Evolutionary conservation across 2,888 invertebrate genomes (phyloP), one percentile per base, ranked within the genome.

Genomic region (Lamellibrachia satsuma): DNA sequence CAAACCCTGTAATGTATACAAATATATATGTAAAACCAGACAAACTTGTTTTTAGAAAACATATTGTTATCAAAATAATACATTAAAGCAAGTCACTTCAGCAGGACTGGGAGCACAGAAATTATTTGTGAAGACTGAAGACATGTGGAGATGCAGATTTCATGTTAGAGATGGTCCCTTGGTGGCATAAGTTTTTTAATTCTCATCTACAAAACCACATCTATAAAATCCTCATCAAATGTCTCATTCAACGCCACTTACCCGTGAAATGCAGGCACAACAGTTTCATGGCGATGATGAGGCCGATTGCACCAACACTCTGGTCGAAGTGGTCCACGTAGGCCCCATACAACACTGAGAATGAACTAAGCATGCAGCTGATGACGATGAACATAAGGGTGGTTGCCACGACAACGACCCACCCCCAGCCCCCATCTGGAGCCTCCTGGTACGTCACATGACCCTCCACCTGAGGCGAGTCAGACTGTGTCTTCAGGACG

Each of bases 401-500:
- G n/a, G 93, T 91, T 11, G 93, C 93, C 15, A 93, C 57, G 27
- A 94, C 92, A 9, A 94, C 92, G 90, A 94, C 93, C 94, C 94
- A 94, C 11, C 94, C 93, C 94, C 94, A 94, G 22, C 93, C 93
- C 27, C 93, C 93, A 90, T 94, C 93, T 27, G 93, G 92, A 9
- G 93, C 93, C 75, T 15, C 75, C 75, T 75, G 22, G 75, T 22
- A n/a, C 6, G 75, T 22, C 6, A n/a, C 6, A 75, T 22, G 75
- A 6, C n/a, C 22, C 75, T 75, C 75, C 22, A 22, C 22, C n/a
- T 75, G 75, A 75, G n/a, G n/a, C 22, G 75, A 75, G 75, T 75
- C 75, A 6, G 75, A 75, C 75, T 15, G 75, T 15, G 75, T 75
- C n/a, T 75, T 75, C 75, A 2, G 75, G 22, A 75, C 1, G 22